phyloP scores from a whole-genome alignment of 2,113 vertebrate genomes.

The Austrofundulus limnaeus region DNA sequence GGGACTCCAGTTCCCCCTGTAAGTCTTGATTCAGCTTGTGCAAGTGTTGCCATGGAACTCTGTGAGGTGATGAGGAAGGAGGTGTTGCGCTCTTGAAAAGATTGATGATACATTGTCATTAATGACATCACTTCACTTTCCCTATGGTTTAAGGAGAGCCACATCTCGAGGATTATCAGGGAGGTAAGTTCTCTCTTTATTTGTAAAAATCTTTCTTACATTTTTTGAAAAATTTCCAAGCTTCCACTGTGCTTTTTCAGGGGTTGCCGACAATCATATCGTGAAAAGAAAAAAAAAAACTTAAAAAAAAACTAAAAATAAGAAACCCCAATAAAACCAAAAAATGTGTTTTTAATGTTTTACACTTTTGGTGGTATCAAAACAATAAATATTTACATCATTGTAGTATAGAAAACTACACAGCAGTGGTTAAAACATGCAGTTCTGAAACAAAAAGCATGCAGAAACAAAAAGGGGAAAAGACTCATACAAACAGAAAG shows the following conservation, averaged over 20 bases:
- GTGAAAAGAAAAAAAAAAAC: neutral
- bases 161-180: slow-evolving; percentile 85
- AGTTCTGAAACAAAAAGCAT: slow-evolving; percentile 54
- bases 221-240: slow-evolving; percentile 30
- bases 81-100: slow-evolving; percentile 89
- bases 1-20: slow-evolving; percentile 88
- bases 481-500: slow-evolving; percentile 37
- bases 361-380: neutral
- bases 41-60: slow-evolving; percentile 89
- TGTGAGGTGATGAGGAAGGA: slow-evolving; percentile 80
- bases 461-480: slow-evolving; percentile 44
- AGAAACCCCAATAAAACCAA: neutral
- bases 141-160: slow-evolving; percentile 84
- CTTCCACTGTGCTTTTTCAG: slow-evolving; percentile 83
- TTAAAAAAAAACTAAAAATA: slow-evolving; percentile 4
- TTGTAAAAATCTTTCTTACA: neutral
- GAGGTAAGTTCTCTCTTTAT: slow-evolving; percentile 28
- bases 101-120: slow-evolving; percentile 91
- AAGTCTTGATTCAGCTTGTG: slow-evolving; percentile 92
- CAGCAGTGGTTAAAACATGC: slow-evolving; percentile 62
- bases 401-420: neutral
- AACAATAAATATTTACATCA: neutral
- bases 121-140: slow-evolving; percentile 82
- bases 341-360: too few relatives aligned
- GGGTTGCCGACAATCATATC: slow-evolving; percentile 38